phyloP scores from a whole-genome alignment of 1,140 invertebrate genomes.

The Cryptotermes secundus region DNA sequence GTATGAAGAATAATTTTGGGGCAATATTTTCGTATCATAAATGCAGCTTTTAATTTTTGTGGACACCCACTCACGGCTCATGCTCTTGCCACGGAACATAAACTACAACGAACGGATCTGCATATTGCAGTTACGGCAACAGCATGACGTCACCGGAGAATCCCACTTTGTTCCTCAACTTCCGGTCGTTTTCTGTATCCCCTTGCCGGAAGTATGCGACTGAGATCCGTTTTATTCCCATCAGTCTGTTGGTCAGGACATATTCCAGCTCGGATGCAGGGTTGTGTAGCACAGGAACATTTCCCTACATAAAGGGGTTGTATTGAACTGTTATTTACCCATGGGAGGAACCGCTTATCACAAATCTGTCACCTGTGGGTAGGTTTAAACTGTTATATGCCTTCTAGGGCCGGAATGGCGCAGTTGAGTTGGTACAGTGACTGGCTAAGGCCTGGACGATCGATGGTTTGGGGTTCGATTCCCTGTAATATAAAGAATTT shows the following conservation, averaged over 20 bases:
- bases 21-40: neutral
- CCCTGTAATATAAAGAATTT: too few species aligned
- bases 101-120: neutral
- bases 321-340: neutral
- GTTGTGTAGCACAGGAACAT: neutral
- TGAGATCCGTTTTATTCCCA: conserved; percentile 13
- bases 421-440: too few species aligned
- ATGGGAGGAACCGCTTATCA: neutral
- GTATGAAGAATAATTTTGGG: too few species aligned
- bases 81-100: neutral
- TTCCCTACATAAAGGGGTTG: neutral
- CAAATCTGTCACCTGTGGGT: neutral
- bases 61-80: neutral
- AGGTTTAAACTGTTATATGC: neutral
- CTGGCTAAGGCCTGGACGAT: too few species aligned
- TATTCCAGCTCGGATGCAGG: neutral
- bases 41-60: neutral
- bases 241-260: neutral
- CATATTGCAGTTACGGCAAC: neutral
- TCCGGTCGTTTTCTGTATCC: conserved; percentile 9
- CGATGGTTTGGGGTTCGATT: too few species aligned
- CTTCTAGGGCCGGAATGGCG: too few species aligned
- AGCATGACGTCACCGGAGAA: neutral
- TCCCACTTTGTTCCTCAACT: conserved; percentile 18
- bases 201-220: neutral